These are phyloP conservation scores for Eurystomus gularis DNA, from an alignment of 2,113 vertebrate genomes.

Conservation along the genomic window DNA sequence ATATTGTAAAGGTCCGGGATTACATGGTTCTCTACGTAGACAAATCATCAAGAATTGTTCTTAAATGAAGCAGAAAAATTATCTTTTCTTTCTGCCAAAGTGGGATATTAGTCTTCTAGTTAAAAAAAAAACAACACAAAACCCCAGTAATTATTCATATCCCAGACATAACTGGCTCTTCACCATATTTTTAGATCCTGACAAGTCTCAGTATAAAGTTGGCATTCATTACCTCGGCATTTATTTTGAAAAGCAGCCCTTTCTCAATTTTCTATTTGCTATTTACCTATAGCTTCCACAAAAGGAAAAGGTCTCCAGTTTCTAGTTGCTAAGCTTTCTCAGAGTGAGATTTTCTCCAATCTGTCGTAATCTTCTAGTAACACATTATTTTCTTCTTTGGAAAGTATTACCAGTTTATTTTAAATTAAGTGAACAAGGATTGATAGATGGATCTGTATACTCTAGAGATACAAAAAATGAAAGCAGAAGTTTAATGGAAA, in stretches of 20 bases:
- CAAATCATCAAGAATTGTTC: background rate
- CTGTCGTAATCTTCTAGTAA: background rate
- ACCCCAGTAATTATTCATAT: background rate
- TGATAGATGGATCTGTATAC: background rate
- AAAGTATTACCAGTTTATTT: background rate
- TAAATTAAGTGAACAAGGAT: background rate
- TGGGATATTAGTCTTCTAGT: background rate
- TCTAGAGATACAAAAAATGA: background rate
- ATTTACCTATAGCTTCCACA: background rate
- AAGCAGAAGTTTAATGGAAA: background rate
- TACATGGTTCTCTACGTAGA: background rate
- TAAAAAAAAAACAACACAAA: background rate
- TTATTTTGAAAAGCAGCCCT: background rate
- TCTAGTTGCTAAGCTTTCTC: background rate
- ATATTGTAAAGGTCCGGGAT: background rate
- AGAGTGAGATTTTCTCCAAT: background rate
- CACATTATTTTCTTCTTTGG: background rate
- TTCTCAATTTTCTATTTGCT: background rate
- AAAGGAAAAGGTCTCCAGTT: background rate
- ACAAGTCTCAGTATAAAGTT: background rate
- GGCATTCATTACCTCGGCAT: background rate
- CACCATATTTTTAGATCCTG: background rate
- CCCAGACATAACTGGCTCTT: background rate
- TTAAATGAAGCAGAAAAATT: background rate
- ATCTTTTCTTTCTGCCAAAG: background rate